A percentile compares a stretch with the other conserved stretches of the same genome.
Conservation (phyloP, 2,113 vertebrate species). For the Bufo gargarizans region DNA sequence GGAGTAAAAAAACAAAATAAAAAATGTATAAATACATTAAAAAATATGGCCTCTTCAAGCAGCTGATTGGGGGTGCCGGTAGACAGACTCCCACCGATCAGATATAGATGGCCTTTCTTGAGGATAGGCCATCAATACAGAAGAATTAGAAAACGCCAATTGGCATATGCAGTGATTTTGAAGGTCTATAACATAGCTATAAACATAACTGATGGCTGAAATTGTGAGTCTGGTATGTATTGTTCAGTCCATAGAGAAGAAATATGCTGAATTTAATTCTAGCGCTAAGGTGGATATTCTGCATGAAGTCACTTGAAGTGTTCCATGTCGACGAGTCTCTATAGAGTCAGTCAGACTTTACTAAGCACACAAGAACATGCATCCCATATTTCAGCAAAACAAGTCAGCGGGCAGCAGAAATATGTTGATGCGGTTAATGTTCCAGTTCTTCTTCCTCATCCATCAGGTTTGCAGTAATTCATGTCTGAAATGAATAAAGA, state of each 20-base stretch:
- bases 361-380: slow-evolving; percentile 61
- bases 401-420: slow-evolving; percentile 67
- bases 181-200: background rate
- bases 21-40: too few relatives aligned
- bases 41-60: too few relatives aligned
- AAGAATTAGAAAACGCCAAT: too few relatives aligned
- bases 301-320: slow-evolving; percentile 53
- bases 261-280: background rate
- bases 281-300: slow-evolving; percentile 56
- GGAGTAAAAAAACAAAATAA: too few relatives aligned
- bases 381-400: slow-evolving; percentile 62
- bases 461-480: slow-evolving; percentile 40
- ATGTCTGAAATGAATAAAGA: slow-evolving; percentile 40
- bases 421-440: slow-evolving; percentile 67
- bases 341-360: slow-evolving; percentile 62
- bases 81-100: too few relatives aligned
- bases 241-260: slow-evolving; percentile 4
- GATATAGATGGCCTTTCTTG: too few relatives aligned
- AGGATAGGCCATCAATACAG: too few relatives aligned
- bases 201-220: slow-evolving; percentile 14
- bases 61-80: too few relatives aligned
- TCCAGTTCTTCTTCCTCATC: slow-evolving; percentile 40
- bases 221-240: slow-evolving; percentile 23
- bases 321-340: slow-evolving; percentile 59
- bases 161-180: background rate